Conservation (phyloP, 2,888 invertebrate genomes). For the Meganola albula region DNA sequence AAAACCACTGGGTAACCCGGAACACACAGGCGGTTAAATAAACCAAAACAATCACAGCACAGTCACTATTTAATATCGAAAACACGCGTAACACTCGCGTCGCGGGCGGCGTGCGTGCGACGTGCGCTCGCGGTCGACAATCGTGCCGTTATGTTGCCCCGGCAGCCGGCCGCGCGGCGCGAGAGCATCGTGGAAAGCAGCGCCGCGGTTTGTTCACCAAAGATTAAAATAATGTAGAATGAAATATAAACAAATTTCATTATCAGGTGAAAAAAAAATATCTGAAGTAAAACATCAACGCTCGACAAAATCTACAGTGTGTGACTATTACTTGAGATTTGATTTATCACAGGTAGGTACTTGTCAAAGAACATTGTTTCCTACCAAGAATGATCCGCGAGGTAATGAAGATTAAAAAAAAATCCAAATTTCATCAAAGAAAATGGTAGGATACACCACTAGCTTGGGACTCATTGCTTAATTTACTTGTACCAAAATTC, state of each 20-base stretch:
- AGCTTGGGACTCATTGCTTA: too few relatives aligned
- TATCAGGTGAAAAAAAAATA: too few relatives aligned
- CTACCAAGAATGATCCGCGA: too few relatives aligned
- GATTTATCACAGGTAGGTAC: too few relatives aligned
- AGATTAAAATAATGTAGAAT: slow-evolving; percentile 30
- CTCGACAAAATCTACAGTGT: too few relatives aligned
- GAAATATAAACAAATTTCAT: slow-evolving; percentile 13
- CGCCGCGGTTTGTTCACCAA: slow-evolving; percentile 39
- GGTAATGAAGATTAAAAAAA: too few relatives aligned
- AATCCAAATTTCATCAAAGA: too few relatives aligned
- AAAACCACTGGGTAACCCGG: slow-evolving; percentile 14
- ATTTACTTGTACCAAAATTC: too few relatives aligned
- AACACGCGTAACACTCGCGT: slow-evolving; percentile 39
- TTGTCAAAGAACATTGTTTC: too few relatives aligned
- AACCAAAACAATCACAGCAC: slow-evolving; percentile 34
- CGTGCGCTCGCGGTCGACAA: slow-evolving; percentile 38
- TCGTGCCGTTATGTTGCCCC: slow-evolving; percentile 68
- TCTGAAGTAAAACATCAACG: too few relatives aligned
- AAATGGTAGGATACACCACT: too few relatives aligned
- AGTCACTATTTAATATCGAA: slow-evolving; percentile 29
- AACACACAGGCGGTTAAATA: slow-evolving; percentile 10
- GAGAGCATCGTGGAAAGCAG: slow-evolving; percentile 50
- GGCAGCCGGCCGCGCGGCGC: slow-evolving; percentile 29
- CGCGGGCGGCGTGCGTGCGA: slow-evolving; percentile 16
- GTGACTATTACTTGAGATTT: too few relatives aligned